Evolutionary conservation across 2,888 invertebrate genomes (phyloP), one percentile per base, ranked within the genome.

Genomic region (Drosophila hamatofila): DNA sequence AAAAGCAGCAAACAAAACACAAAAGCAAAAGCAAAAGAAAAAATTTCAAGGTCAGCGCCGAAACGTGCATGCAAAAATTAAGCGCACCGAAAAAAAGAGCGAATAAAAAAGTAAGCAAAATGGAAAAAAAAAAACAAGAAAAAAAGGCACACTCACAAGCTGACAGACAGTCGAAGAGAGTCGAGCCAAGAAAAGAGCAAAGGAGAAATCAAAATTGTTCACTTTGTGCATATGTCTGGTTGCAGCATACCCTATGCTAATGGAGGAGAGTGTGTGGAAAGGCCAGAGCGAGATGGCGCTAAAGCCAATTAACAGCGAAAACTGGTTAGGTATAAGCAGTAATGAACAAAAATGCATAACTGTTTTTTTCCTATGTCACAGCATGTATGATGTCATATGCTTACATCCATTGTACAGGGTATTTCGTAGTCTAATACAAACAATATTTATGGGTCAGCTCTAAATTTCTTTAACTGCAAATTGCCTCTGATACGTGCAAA

Each of bases 11-110:
- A 81, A 72, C 76, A 84, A 81, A 79, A 78, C 67, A 67, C 54
- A 76, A 89, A 88, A 69, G 72, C 71, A 89, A 87, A 68, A 68
- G 69, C 71, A 75, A 88, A 88, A 79, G 75, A 81, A 84, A 86
- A 89, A 89, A 81, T 75, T 90, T 87, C 87, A 87, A 87, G 87
- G 87, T 87, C 90, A 90, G 78, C 75, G 79, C 89, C 87, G 75
- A 87, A 87, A 87, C 90, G 87, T 87, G 87, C 87, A 87, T 87
- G 90, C 87, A 87, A 87, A 87, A 87, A 86, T 86, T 88, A 86
- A 86, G 88, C 86, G 75, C 73, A 76, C 67, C 33, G 44, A 77
- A 67, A 65, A 78, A 76, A 75, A 83, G 72, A 75, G 75, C 72
- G 71, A 72, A 72, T 74, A 72, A 76, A 75, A 72, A 89, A 79